phyloP scores from a whole-genome alignment of 2,888 invertebrate species.

The Keiferia lycopersicella region DNA sequence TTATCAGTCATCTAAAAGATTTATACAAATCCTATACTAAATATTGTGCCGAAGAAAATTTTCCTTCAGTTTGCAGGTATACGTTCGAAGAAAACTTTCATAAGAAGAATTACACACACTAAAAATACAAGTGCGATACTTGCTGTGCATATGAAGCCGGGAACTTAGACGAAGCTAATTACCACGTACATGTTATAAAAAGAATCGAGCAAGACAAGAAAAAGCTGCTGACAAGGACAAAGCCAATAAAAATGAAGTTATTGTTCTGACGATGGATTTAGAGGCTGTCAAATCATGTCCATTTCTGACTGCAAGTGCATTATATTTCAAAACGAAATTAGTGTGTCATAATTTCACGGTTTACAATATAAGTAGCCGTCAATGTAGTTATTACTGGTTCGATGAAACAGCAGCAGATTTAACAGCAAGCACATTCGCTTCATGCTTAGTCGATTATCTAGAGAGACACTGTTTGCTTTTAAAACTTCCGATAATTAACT shows the following conservation, averaged over 20 bases:
- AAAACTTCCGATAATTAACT: conserved; percentile 24
- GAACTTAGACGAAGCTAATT: conserved; percentile 13
- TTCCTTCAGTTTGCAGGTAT: conserved; percentile 33
- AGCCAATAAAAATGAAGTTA: not conserved
- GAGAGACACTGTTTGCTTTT: not conserved
- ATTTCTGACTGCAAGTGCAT: conserved; percentile 28
- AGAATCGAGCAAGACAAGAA: conserved; percentile 8
- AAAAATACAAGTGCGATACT: conserved; percentile 30
- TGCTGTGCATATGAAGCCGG: conserved; percentile 7
- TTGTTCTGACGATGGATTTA: conserved; percentile 16
- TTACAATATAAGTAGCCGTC: conserved; percentile 23
- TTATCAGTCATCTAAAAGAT: conserved; percentile 33
- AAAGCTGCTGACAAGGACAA: not conserved
- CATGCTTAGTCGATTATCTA: conserved; percentile 16
- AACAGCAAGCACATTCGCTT: conserved; percentile 14
- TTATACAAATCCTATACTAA: conserved; percentile 23
- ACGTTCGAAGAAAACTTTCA: conserved; percentile 39
- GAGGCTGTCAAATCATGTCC: conserved; percentile 25
- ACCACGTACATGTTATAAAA: conserved; percentile 4
- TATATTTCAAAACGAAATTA: conserved; percentile 38
- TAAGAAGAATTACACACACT: conserved; percentile 37
- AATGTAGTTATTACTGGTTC: conserved; percentile 34
- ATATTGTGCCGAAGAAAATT: conserved; percentile 33
- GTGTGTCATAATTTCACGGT: conserved; percentile 38
- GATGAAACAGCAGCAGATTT: conserved; percentile 26